Evolutionary conservation across 1,140 invertebrate genomes (phyloP).

Genomic region (Antheraea pernyi): DNA sequence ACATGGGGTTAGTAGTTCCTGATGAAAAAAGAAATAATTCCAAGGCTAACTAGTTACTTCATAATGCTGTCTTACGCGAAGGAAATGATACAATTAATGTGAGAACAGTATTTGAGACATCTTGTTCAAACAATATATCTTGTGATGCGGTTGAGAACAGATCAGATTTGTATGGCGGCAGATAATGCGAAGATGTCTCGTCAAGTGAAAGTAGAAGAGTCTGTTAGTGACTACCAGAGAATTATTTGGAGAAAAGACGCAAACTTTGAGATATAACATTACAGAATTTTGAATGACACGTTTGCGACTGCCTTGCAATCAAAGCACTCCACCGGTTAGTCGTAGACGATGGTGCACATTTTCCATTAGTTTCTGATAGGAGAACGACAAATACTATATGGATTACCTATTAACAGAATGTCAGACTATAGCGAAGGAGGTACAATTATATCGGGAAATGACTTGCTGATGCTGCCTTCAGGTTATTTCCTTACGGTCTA

Average conservation of each 20-base stretch:
- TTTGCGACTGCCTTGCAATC: not conserved
- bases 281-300: not conserved
- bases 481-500: slow-evolving; percentile 20
- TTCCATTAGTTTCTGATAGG: too few species aligned
- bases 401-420: slow-evolving; percentile 10
- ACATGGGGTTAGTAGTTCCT: slow-evolving; percentile 1
- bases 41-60: too few species aligned
- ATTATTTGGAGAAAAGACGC: slow-evolving; percentile 6
- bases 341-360: too few species aligned
- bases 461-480: slow-evolving; percentile 12
- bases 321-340: too few species aligned
- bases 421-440: slow-evolving; percentile 3
- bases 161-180: too few species aligned
- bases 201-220: not conserved
- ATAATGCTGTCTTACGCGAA: too few species aligned
- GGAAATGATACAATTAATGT: too few species aligned
- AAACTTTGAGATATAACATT: not conserved
- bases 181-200: slow-evolving; percentile 7
- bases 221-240: slow-evolving; percentile 3
- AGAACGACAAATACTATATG: too few species aligned
- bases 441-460: not conserved
- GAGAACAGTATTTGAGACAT: not conserved
- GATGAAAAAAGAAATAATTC: slow-evolving; percentile 7
- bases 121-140: not conserved
- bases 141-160: too few species aligned